Percentiles rank a stretch among this genome's conserved stretches.
Evolutionary conservation across 2,888 invertebrate species (phyloP).

Genomic region (Apamea sordens): DNA sequence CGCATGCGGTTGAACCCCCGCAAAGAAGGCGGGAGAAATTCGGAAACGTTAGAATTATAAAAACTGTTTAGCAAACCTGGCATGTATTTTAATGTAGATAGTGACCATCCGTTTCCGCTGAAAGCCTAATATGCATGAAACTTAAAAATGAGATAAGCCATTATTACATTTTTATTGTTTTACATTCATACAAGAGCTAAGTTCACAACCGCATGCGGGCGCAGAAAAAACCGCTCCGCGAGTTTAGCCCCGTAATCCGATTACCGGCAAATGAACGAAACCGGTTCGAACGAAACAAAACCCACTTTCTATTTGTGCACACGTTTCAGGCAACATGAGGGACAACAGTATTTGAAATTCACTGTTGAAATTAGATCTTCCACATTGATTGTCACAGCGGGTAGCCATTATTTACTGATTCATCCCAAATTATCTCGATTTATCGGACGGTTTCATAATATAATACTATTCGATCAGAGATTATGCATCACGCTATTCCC

Average conservation of each 20-base stretch:
- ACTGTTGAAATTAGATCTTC: slow-evolving; percentile 42
- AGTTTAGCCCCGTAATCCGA: slow-evolving; percentile 38
- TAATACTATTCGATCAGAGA: not conserved
- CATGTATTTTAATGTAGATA: not conserved
- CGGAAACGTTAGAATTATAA: too few relatives aligned
- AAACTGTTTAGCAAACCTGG: not conserved
- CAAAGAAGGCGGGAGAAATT: not conserved
- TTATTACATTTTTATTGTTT: slow-evolving; percentile 12
- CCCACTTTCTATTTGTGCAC: slow-evolving; percentile 36
- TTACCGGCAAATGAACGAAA: slow-evolving; percentile 39
- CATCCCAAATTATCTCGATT: slow-evolving; percentile 20
- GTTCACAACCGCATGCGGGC: slow-evolving; percentile 24
- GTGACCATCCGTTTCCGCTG: not conserved
- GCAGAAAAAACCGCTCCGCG: slow-evolving; percentile 13
- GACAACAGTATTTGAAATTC: slow-evolving; percentile 46
- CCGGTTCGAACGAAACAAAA: slow-evolving; percentile 35
- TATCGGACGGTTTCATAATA: slow-evolving; percentile 12
- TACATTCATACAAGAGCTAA: slow-evolving; percentile 11
- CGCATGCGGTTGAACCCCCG: not conserved
- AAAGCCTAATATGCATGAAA: not conserved
- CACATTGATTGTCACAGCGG: slow-evolving; percentile 25
- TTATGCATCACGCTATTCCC: not conserved
- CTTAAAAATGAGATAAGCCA: not conserved
- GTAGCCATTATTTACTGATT: slow-evolving; percentile 27
- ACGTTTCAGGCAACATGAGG: slow-evolving; percentile 39